A percentile compares a stretch with the other conserved stretches of the same genome.
Conservation (phyloP, 2,797 vertebrate genomes). For the Spea hammondii region DNA sequence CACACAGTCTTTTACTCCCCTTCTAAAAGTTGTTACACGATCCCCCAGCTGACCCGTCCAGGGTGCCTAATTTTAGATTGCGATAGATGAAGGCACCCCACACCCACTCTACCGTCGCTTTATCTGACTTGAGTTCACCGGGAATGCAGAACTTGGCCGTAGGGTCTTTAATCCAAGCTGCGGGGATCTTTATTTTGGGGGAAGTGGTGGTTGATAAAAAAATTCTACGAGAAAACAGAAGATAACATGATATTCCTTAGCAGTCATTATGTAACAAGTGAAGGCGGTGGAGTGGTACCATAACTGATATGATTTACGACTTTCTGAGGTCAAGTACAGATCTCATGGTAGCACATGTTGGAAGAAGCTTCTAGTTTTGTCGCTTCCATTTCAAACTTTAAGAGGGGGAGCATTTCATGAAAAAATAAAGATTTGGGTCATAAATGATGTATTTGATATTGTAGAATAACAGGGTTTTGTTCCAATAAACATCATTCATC, state of each 20-base stretch:
- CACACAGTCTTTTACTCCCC: not conserved
- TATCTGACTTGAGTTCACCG: not conserved
- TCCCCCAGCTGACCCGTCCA: constrained; percentile 38
- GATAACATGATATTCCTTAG: not conserved
- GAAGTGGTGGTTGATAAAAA: not conserved
- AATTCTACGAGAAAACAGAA: constrained; percentile 4
- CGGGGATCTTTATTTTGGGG: too few species aligned
- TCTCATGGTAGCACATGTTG: not conserved
- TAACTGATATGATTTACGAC: not conserved
- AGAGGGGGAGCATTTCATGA: too few species aligned
- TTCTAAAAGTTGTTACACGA: constrained; percentile 41
- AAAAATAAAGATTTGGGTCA: too few species aligned
- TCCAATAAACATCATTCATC: too few species aligned
- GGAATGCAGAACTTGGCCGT: not conserved
- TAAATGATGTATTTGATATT: too few species aligned
- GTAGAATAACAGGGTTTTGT: too few species aligned
- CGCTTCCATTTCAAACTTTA: too few species aligned
- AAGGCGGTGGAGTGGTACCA: not conserved
- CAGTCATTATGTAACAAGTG: not conserved
- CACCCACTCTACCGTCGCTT: not conserved
- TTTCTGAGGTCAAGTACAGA: not conserved
- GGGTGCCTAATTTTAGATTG: constrained; percentile 44
- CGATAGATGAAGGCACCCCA: not conserved
- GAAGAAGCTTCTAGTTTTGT: not conserved
- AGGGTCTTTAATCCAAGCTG: not conserved